Percentiles rank a stretch among this genome's conserved stretches.
These are phyloP conservation scores for Margarornis squamiger DNA, from an alignment of 2,797 vertebrate species.

Conservation along the genomic window DNA sequence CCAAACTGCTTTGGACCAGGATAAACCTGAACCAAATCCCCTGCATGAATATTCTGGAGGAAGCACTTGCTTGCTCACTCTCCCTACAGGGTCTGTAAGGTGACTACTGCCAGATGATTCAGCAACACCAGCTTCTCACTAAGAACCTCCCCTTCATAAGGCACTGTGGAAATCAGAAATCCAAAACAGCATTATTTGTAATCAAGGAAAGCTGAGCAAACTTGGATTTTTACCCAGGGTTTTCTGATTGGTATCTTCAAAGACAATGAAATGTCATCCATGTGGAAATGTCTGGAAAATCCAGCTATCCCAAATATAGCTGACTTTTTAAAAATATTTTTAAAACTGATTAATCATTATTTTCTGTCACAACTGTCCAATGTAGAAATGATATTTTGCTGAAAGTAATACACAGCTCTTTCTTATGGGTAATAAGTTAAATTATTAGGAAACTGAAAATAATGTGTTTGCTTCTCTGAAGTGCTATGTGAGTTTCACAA, in stretches of 20 bases:
- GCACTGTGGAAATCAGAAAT: background rate
- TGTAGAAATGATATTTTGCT: background rate
- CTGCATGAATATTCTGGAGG: background rate
- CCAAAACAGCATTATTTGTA: background rate
- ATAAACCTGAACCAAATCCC: background rate
- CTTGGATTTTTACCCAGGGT: background rate
- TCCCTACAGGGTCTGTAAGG: background rate
- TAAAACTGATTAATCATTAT: background rate
- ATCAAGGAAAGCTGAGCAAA: background rate
- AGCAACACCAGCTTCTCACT: background rate
- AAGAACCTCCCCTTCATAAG: background rate
- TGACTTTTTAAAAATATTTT: background rate
- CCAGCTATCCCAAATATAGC: background rate
- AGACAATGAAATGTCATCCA: background rate
- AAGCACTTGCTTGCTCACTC: accelerated
- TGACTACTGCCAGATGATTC: background rate
- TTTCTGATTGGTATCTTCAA: background rate
- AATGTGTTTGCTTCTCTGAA: background rate
- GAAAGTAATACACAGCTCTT: background rate
- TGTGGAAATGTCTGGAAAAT: background rate
- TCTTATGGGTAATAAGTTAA: background rate
- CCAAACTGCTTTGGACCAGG: background rate
- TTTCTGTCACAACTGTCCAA: background rate
- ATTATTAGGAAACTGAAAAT: background rate
- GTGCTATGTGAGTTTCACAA: background rate